Conservation (phyloP, 2,888 invertebrate genomes). For the Terebella lapidaria region DNA sequence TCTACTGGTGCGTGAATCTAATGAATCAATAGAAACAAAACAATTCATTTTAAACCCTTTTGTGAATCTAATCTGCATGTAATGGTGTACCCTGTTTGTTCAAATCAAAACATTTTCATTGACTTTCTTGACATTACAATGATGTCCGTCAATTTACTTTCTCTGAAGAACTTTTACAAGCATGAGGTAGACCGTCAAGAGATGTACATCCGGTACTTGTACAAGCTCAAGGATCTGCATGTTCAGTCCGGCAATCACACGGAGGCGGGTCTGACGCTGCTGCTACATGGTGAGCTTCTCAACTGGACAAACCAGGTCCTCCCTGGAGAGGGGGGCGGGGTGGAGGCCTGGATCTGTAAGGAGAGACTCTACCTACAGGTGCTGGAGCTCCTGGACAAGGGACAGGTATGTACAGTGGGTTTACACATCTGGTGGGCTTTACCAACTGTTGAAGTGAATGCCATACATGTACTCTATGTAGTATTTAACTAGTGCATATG, state of each 20-base stretch:
- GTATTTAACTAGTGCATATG: background rate
- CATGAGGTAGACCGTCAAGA: constrained; percentile 91
- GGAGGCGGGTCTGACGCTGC: constrained; percentile 90
- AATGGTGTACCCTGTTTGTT: no score
- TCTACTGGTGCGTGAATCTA: constrained; percentile 66
- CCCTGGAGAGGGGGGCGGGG: constrained; percentile 56
- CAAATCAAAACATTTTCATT: no score
- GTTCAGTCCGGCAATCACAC: constrained; percentile 85
- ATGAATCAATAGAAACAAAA: no score
- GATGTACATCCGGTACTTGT: constrained; percentile 92
- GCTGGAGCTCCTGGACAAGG: constrained; percentile 85
- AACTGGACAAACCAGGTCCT: constrained; percentile 61
- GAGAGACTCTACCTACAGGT: constrained; percentile 83
- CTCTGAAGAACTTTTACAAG: constrained; percentile 96
- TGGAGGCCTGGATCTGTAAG: constrained; percentile 83
- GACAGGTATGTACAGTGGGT: constrained; percentile 73
- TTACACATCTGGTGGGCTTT: no score
- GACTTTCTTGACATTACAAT: no score
- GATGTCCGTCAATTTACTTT: no score
- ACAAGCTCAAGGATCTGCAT: constrained; percentile 88
- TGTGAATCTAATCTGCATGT: no score
- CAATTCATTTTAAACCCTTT: background rate
- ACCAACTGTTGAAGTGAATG: no score
- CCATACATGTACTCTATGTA: no score
- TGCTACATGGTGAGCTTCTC: constrained; percentile 86